Evolutionary conservation across 2,888 invertebrate species (phyloP), one percentile per base, ranked within the genome.

Genomic region (Diaprepes abbreviatus): DNA sequence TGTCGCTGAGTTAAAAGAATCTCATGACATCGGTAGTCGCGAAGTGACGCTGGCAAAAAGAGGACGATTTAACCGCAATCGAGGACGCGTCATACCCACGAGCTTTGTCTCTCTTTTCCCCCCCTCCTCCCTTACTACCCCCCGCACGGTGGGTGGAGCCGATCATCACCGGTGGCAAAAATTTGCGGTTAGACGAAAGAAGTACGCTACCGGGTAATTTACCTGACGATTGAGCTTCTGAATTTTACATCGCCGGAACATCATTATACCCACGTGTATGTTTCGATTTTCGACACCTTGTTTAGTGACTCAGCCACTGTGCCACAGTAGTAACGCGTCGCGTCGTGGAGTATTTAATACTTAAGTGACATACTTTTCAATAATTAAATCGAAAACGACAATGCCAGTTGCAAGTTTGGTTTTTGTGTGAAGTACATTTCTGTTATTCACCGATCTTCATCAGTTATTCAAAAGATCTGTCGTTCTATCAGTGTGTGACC

Each of bases 1-100:
- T 84, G 84, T 85, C 83, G 83, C 82, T 65, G 55, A 81, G 84
- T 83, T 83, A 84, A 85, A 85, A 85, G 85, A 85, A 85, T 84
- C 67, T 40, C 81, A 82, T 83, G 84, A 84, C 84, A 84, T 84
- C 84, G 81, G 83, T 83, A 84, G 84, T 84, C 82, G 84, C 83
- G 84, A 82, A 81, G 83, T 81, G 82, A 78, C 83, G 81, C 83
- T 81, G 83, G 83, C 83, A 84, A 84, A 83, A 84, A 84, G 83
- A 83, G 80, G 81, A 81, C 79, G 79, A 79, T 78, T 79, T 74
- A 77, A 76, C 77, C 79, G 79, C 80, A 80, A 81, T 81, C 79
- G 81, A 80, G 60, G 65, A 83, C 82, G 81, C 83, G 79, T 78
- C 77, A 74, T 66, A 57, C 48, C 40, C 33, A 33, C 43, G 24